Evolutionary conservation across 2,888 invertebrate species (phyloP).

Genomic region (Stenchaetothrips biformis): DNA sequence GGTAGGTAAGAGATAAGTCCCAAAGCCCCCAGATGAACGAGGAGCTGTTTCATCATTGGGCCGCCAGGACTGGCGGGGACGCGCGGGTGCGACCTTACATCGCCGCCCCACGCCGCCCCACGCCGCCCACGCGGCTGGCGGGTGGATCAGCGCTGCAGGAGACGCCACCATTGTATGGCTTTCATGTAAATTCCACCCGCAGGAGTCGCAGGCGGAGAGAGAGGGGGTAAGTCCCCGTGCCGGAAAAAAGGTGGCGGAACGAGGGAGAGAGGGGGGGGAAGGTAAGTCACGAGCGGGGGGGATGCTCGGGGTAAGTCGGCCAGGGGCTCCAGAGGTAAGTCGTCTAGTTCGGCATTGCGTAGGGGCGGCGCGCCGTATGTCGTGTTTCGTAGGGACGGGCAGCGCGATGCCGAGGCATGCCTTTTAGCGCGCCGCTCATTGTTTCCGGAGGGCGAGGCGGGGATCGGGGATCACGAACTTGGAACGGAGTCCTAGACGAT

Average conservation of each 20-base stretch:
- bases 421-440: too few species aligned
- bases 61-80: neutral
- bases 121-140: neutral
- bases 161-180: constrained; percentile 20
- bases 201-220: neutral
- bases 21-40: neutral
- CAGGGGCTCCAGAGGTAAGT: neutral
- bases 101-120: neutral
- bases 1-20: too few species aligned
- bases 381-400: too few species aligned
- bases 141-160: neutral
- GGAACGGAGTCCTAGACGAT: too few species aligned
- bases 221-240: neutral
- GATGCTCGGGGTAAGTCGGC: neutral
- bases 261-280: neutral
- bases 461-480: too few species aligned
- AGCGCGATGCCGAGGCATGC: too few species aligned
- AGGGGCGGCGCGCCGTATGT: neutral
- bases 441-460: too few species aligned
- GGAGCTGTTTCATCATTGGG: constrained; percentile 3
- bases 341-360: too few species aligned
- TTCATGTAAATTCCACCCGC: constrained; percentile 18
- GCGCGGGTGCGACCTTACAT: neutral
- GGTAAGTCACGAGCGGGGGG: neutral
- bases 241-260: neutral